phyloP scores from a whole-genome alignment of 2,888 invertebrate genomes.

The Drosophila kuntzei region DNA sequence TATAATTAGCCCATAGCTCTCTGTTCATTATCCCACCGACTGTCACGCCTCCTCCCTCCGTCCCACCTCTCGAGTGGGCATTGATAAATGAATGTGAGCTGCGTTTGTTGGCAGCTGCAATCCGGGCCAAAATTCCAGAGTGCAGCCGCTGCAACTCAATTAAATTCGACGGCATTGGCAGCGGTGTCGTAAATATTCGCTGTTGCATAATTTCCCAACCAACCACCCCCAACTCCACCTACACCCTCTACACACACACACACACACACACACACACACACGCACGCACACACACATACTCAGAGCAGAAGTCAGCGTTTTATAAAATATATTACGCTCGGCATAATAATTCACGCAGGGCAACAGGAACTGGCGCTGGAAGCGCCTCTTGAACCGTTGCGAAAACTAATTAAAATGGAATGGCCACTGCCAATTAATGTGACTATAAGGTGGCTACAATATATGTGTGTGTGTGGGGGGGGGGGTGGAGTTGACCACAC shows the following conservation, averaged over 20 bases:
- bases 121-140: constrained; percentile 43
- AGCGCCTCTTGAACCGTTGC: constrained; percentile 69
- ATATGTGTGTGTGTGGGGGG: not conserved
- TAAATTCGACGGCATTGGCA: constrained; percentile 70
- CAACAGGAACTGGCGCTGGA: constrained; percentile 41
- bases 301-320: constrained; percentile 46
- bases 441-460: constrained; percentile 51
- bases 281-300: not conserved
- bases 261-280: constrained; percentile 6
- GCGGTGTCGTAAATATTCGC: constrained; percentile 45
- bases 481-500: constrained; percentile 20
- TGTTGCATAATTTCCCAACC: constrained; percentile 71
- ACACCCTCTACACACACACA: constrained; percentile 16
- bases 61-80: not conserved
- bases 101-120: constrained; percentile 51
- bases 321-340: constrained; percentile 70
- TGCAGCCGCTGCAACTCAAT: constrained; percentile 71
- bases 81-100: constrained; percentile 44
- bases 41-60: not conserved
- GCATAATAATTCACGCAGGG: constrained; percentile 73
- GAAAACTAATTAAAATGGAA: constrained; percentile 80
- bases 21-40: constrained; percentile 1
- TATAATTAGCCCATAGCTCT: constrained; percentile 50
- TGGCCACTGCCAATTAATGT: constrained; percentile 79
- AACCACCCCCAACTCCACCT: not conserved